phyloP scores from a whole-genome alignment of 2,113 vertebrate genomes.

The Procavia capensis region DNA sequence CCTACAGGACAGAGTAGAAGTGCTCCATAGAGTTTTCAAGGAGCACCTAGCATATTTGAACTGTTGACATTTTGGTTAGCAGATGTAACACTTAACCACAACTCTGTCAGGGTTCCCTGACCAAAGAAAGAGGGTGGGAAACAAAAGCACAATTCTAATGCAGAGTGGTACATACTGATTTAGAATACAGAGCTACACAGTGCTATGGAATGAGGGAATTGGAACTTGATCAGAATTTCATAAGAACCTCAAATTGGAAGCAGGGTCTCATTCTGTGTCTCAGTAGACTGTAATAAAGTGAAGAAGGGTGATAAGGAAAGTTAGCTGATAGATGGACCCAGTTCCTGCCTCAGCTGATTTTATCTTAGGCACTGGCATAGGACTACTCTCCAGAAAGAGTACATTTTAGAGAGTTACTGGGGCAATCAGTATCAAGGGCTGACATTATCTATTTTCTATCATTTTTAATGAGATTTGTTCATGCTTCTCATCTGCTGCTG shows the following conservation, averaged over 20 bases:
- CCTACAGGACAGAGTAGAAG: too few species aligned
- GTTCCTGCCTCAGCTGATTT: neutral
- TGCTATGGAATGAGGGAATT: neutral
- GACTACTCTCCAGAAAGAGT: neutral
- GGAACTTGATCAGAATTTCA: conserved; percentile 9
- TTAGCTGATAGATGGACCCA: neutral
- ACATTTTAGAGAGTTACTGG: neutral
- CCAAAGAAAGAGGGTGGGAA: neutral
- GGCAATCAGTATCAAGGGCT: neutral
- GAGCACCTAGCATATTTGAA: too few species aligned
- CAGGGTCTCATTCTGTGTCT: neutral
- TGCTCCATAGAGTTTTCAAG: too few species aligned
- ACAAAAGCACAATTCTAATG: neutral
- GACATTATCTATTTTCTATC: conserved; percentile 26
- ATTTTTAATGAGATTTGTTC: conserved; percentile 33
- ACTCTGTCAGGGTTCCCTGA: too few species aligned
- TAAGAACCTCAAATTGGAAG: neutral
- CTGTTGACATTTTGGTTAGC: too few species aligned
- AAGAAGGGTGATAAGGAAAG: neutral
- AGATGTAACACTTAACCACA: too few species aligned
- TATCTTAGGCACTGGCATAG: neutral
- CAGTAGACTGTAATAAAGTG: neutral
- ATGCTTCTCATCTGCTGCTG: neutral
- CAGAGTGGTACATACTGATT: neutral
- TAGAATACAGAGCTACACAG: neutral